A percentile compares a stretch with the other conserved stretches of the same genome.
These are phyloP conservation scores for Sorex maritimensis DNA, from an alignment of 2,797 vertebrate species.

Conservation along the genomic window DNA sequence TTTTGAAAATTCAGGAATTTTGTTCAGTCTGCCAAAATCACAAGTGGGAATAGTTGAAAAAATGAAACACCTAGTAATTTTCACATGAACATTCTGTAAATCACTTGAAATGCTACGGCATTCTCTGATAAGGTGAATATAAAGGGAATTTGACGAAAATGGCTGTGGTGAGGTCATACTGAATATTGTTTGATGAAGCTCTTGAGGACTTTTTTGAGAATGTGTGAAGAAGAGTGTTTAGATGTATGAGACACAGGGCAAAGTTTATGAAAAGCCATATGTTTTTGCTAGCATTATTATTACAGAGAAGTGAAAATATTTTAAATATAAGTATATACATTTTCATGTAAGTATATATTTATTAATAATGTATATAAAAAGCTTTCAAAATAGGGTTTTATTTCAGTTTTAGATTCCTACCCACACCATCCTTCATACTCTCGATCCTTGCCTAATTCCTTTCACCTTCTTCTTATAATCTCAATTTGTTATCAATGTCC, in stretches of 20 bases:
- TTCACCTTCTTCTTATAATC: too few relatives aligned
- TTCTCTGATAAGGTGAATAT: background rate
- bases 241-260: background rate
- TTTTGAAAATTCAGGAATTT: background rate
- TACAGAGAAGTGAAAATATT: background rate
- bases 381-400: too few relatives aligned
- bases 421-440: too few relatives aligned
- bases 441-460: too few relatives aligned
- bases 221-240: background rate
- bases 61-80: slow-evolving; percentile 38
- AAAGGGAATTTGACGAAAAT: background rate
- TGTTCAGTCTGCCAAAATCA: background rate
- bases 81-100: background rate
- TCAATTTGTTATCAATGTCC: too few relatives aligned
- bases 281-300: background rate
- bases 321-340: too few relatives aligned
- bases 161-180: background rate
- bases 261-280: background rate
- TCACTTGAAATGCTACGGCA: background rate
- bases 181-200: background rate
- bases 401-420: too few relatives aligned
- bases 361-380: too few relatives aligned
- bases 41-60: background rate
- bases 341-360: too few relatives aligned
- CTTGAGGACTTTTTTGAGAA: background rate